phyloP scores from a whole-genome alignment of 2,888 invertebrate species.

The Nephrotoma appendiculata region DNA sequence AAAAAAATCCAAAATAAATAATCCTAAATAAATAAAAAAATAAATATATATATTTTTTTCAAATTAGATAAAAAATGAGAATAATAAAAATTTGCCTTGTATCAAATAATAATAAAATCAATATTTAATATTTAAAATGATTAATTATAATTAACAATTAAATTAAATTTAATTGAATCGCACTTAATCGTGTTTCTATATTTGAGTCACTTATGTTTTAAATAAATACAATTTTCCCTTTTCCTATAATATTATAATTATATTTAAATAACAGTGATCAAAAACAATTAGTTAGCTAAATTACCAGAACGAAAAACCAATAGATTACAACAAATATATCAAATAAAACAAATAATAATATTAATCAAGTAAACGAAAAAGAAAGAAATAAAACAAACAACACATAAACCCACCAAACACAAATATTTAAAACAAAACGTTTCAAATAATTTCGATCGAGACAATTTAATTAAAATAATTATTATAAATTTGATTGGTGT shows the following conservation, averaged over 20 bases:
- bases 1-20: not conserved
- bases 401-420: not conserved
- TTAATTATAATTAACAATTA: not conserved
- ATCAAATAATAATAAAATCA: not conserved
- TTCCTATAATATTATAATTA: not conserved
- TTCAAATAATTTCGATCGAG: not conserved
- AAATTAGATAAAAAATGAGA: not conserved
- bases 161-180: not conserved
- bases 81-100: not conserved
- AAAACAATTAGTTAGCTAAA: not conserved
- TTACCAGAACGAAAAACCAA: not conserved
- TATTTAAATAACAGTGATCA: not conserved
- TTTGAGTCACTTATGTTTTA: not conserved
- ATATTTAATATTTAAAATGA: not conserved
- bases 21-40: not conserved
- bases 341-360: not conserved
- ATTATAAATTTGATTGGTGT: not conserved
- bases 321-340: not conserved
- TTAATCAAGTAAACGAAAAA: not conserved
- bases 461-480: not conserved
- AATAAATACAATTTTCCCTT: not conserved
- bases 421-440: not conserved
- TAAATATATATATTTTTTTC: not conserved
- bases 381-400: not conserved
- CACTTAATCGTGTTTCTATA: not conserved